phyloP scores from a whole-genome alignment of 2,113 vertebrate genomes.

The Myocastor coypus region DNA sequence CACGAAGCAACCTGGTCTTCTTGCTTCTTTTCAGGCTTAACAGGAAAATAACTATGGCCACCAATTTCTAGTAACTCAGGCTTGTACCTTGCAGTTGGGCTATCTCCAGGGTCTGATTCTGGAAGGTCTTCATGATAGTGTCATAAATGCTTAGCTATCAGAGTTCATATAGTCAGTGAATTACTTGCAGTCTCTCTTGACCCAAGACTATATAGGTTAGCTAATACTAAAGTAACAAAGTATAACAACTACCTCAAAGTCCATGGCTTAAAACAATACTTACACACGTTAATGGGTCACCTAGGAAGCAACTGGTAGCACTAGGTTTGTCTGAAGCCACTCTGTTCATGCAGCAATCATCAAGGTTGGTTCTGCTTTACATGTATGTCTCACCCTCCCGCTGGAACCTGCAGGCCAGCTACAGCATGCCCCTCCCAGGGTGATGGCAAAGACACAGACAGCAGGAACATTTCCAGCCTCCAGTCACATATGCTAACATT shows the following conservation, averaged over 20 bases:
- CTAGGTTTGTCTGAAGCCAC: background rate
- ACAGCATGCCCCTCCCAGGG: background rate
- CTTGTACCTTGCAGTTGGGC: background rate
- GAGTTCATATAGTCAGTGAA: background rate
- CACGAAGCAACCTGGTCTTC: background rate
- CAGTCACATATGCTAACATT: background rate
- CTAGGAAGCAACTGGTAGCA: background rate
- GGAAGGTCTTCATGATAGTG: background rate
- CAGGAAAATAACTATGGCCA: background rate
- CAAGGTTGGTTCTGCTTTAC: background rate
- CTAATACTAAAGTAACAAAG: background rate
- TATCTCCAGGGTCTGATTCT: background rate
- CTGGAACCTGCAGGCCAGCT: background rate
- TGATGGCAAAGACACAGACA: background rate
- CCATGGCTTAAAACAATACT: slow-evolving; percentile 3
- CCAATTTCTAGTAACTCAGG: background rate
- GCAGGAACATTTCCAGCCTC: background rate
- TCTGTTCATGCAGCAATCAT: background rate
- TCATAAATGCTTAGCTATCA: background rate
- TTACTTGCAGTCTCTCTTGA: background rate
- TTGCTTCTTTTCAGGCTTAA: slow-evolving; percentile 9
- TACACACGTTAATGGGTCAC: background rate
- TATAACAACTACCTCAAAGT: background rate
- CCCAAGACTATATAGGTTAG: background rate
- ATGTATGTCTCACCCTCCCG: background rate